Evolutionary conservation across 2,113 vertebrate species (phyloP).

Genomic region (Grus americana): DNA sequence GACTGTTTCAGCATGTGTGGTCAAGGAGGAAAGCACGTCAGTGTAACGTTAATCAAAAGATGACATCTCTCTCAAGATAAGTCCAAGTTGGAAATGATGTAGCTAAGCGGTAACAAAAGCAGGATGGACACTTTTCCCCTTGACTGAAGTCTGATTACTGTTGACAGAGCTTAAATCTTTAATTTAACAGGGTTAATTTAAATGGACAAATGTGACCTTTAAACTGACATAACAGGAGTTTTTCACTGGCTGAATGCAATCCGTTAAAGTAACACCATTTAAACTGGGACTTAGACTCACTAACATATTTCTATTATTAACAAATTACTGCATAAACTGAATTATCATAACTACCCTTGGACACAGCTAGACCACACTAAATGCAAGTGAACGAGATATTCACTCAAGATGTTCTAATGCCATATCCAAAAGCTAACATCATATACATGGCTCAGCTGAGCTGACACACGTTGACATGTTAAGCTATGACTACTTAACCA

Average conservation of each 20-base stretch:
- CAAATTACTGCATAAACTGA: not conserved
- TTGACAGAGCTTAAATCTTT: slow-evolving; percentile 28
- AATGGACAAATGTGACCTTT: slow-evolving; percentile 48
- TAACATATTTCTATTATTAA: not conserved
- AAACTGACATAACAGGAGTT: not conserved
- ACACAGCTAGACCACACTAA: not conserved
- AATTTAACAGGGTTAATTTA: slow-evolving; percentile 38
- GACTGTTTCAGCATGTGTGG: not conserved
- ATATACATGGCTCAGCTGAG: not conserved
- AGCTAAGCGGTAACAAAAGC: not conserved
- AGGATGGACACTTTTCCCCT: not conserved
- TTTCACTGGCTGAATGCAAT: not conserved
- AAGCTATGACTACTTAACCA: not conserved
- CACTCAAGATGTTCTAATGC: not conserved
- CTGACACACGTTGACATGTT: not conserved
- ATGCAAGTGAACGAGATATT: not conserved
- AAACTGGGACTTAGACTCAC: not conserved
- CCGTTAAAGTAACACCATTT: not conserved
- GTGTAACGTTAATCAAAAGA: not conserved
- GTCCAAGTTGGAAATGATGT: not conserved
- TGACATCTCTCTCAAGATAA: not conserved
- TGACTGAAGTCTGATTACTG: not conserved
- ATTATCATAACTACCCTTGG: not conserved
- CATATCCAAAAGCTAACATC: not conserved
- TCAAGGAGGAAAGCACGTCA: not conserved